Evolutionary conservation across 2,888 invertebrate species (phyloP).

Genomic region (Pseudococcus longispinus): DNA sequence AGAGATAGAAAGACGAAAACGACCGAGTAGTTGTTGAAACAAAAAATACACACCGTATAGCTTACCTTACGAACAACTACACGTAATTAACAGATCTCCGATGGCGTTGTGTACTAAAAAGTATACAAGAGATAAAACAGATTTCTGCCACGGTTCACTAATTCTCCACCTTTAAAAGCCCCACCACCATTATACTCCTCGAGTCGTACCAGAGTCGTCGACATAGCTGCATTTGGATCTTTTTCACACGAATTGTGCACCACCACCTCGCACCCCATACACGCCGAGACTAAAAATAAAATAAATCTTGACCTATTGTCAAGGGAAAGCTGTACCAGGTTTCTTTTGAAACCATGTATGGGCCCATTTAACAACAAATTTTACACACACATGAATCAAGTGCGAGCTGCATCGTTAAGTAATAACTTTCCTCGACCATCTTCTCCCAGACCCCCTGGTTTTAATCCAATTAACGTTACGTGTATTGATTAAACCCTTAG

Average conservation of each 20-base stretch:
- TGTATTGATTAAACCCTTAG: neutral
- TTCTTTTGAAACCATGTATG: neutral
- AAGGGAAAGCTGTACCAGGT: neutral
- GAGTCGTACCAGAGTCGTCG: neutral
- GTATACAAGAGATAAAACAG: conserved; percentile 41
- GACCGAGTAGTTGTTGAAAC: neutral
- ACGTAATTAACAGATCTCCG: conserved; percentile 23
- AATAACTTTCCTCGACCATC: neutral
- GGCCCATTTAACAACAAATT: neutral
- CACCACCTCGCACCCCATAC: neutral
- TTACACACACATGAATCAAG: neutral
- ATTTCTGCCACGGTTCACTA: conserved; percentile 29
- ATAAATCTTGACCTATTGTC: conserved; percentile 42
- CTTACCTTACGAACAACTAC: conserved; percentile 22
- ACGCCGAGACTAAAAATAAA: neutral
- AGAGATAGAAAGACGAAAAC: neutral
- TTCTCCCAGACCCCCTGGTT: neutral
- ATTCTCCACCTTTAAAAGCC: conserved; percentile 35
- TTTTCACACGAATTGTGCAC: conserved; percentile 21
- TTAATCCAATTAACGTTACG: conserved; percentile 23
- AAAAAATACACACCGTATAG: neutral
- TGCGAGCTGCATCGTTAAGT: conserved; percentile 7
- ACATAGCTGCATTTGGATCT: conserved; percentile 25
- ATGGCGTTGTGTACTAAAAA: neutral
- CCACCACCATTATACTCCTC: neutral